Base-by-base conservation (phyloP, 1,140 invertebrate genomes). In the Diachasma alloeum region DNA sequence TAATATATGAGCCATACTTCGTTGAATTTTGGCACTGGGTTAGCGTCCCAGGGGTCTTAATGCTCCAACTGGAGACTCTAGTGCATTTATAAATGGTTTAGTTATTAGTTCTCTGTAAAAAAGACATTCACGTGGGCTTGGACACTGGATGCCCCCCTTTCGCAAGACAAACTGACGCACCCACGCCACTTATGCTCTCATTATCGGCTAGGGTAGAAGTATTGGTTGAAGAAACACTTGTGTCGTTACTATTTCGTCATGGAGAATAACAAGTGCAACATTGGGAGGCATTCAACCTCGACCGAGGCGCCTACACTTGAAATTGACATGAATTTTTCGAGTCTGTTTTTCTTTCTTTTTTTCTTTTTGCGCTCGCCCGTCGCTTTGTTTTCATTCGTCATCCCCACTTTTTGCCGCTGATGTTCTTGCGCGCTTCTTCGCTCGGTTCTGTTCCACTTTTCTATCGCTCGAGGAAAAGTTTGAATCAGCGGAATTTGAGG, bases 161-260 rank as follows among this genome's bases (percentile, higher is more conserved):
- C 70, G 70, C 24, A 72, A 72, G 72, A 73, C 15, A 53, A 70
- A 70, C 10, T 24, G 39, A 31, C 26, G n/a, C 48, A 66, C 72
- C 72, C 53, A 73, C 72, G 53, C 72, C 9, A 24, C 10, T 63
- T 26, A 6, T 63, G 24, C 59, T 63, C 59, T 63, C 24, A 31
- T 63, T 63, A 63, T 63, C 59, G 59, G 11, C 22, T 63, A 13
- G 19, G 24, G 24, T 13, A 22, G 24, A 63, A 19, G 5, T 26
- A 63, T 63, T 26, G 59, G 31, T 31, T 31, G 17, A 19, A 19
- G n/a, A 17, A 63, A 63, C 11, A 19, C 6, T 63, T 15, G 31
- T 31, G 31, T 31, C 31, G 31, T 31, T 31, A 6, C 31, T 31
- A 31, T 63, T 63, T 63, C 59, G 59, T 31, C 19, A 63, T 31